phyloP scores from a whole-genome alignment of 1,140 invertebrate genomes.

The Pogonognathellus flavescens region DNA sequence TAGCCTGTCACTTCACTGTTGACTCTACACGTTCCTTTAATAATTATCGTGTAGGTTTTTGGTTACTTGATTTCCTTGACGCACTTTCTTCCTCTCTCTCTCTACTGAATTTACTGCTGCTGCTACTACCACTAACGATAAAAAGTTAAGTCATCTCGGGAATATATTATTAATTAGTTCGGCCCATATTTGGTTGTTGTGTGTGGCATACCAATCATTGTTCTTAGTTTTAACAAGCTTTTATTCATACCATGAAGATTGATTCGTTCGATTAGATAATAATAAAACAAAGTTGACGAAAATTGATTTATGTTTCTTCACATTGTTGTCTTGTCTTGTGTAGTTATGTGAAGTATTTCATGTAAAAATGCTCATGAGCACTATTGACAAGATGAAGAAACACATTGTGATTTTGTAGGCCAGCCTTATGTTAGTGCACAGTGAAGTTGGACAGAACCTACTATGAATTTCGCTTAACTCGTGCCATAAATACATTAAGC shows the following conservation, averaged over 20 bases:
- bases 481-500: too few species aligned
- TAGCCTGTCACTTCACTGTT: too few species aligned
- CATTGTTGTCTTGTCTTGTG: too few species aligned
- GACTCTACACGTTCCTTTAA: neutral
- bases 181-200: neutral
- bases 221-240: too few species aligned
- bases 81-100: neutral
- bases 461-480: neutral
- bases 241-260: too few species aligned
- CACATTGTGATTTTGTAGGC: neutral
- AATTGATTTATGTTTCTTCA: too few species aligned
- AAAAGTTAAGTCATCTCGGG: constrained; percentile 17
- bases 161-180: neutral
- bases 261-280: too few species aligned
- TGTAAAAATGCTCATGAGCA: neutral
- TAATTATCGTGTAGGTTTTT: neutral
- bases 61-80: neutral
- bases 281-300: too few species aligned
- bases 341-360: neutral
- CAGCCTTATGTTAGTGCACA: neutral
- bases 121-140: neutral
- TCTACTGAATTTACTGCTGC: neutral
- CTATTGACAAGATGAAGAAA: neutral
- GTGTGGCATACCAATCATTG: too few species aligned
- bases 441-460: neutral